A percentile compares a stretch with the other conserved stretches of the same genome.
phyloP scores from a whole-genome alignment of 2,888 invertebrate species.

The Perithous albicinctus region DNA sequence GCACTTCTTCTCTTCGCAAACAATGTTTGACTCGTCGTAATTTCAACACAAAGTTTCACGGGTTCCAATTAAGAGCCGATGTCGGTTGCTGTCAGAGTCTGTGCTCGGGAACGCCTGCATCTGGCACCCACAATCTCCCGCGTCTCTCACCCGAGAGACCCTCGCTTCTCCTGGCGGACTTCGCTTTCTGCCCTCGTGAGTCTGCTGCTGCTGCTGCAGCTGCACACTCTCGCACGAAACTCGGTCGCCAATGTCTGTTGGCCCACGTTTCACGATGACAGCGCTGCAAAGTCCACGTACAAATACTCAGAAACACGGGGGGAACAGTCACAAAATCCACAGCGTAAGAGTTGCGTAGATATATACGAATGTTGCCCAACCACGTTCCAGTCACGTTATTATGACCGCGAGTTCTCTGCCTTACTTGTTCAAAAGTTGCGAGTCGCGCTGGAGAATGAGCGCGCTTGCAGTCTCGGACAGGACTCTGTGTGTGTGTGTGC shows the following conservation, averaged over 20 bases:
- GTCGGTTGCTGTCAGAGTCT: constrained; percentile 27
- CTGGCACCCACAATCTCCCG: constrained; percentile 56
- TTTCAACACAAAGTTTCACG: constrained; percentile 26
- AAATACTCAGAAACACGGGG: constrained; percentile 11
- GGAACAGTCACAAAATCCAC: constrained; percentile 13
- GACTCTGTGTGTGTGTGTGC: not conserved
- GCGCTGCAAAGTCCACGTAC: constrained; percentile 15
- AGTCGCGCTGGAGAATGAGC: constrained; percentile 8
- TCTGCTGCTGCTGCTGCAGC: constrained; percentile 31
- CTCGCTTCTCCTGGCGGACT: constrained; percentile 47
- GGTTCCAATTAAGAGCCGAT: constrained; percentile 50
- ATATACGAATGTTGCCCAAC: constrained; percentile 1
- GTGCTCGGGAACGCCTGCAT: constrained; percentile 41
- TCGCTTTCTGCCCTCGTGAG: constrained; percentile 40
- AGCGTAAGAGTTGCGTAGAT: constrained; percentile 10
- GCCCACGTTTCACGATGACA: constrained; percentile 57
- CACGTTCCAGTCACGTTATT: constrained; percentile 36
- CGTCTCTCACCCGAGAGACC: constrained; percentile 26
- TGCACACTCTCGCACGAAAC: constrained; percentile 47
- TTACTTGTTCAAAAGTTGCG: constrained; percentile 48
- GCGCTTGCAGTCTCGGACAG: not conserved
- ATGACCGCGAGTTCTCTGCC: constrained; percentile 43
- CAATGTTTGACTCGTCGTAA: constrained; percentile 43
- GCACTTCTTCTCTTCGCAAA: not conserved
- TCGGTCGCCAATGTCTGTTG: constrained; percentile 42